Conservation (phyloP, 2,888 invertebrate genomes). For the Dryococelus australis region DNA sequence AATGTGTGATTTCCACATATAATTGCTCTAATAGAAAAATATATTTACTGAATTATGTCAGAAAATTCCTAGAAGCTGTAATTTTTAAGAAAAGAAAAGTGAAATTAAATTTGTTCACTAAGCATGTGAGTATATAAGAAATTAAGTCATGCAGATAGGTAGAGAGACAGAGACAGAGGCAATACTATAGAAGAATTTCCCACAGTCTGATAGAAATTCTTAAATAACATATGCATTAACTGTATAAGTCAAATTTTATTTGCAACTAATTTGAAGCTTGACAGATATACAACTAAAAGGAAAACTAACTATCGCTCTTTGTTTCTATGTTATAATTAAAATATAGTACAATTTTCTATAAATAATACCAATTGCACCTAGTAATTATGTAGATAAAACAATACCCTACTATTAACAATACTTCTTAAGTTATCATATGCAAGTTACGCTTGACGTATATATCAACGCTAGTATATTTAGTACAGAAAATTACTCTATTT, state of each 20-base stretch:
- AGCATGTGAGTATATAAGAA: background rate
- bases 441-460: background rate
- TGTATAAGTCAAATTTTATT: background rate
- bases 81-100: too few relatives aligned
- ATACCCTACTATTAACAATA: background rate
- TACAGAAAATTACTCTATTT: background rate
- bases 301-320: background rate
- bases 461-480: background rate
- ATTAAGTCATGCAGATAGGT: background rate
- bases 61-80: too few relatives aligned
- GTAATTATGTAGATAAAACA: background rate
- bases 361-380: background rate
- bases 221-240: conserved; percentile 2
- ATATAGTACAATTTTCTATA: conserved; percentile 8
- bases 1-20: too few relatives aligned
- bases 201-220: conserved; percentile 23
- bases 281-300: background rate
- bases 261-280: background rate
- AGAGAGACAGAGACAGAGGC: background rate
- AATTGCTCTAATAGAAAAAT: too few relatives aligned
- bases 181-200: conserved; percentile 11
- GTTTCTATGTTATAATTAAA: background rate
- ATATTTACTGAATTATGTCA: too few relatives aligned
- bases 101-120: background rate
- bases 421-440: background rate